Percentiles rank a stretch among this genome's conserved stretches.
Conservation (phyloP, 2,113 vertebrate species). For the Misgurnus anguillicaudatus region DNA sequence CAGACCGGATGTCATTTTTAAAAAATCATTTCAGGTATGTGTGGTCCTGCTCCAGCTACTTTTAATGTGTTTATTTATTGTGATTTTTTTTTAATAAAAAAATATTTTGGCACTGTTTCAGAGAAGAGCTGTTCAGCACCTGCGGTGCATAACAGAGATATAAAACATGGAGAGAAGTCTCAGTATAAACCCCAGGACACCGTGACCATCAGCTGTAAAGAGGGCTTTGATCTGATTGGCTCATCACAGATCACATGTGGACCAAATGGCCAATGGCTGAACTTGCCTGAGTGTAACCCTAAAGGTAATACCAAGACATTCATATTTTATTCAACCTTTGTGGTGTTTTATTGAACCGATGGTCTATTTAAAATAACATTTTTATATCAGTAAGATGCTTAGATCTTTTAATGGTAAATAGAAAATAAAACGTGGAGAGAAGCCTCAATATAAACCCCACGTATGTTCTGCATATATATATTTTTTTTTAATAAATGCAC, state of each 20-base stretch:
- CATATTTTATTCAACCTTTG: neutral
- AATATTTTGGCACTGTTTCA: neutral
- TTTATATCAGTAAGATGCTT: no score
- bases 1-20: no score
- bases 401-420: no score
- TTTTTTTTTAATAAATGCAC: no score
- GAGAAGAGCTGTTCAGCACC: constrained; percentile 11
- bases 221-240: constrained; percentile 40
- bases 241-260: constrained; percentile 40
- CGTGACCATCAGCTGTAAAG: neutral
- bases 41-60: no score
- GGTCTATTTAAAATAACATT: no score
- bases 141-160: neutral
- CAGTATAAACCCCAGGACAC: neutral
- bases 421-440: neutral
- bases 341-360: neutral
- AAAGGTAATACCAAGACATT: neutral
- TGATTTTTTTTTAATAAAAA: no score
- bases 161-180: neutral
- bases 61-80: no score
- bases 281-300: constrained; percentile 31
- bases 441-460: neutral
- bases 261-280: constrained; percentile 43
- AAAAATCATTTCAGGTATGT: no score
- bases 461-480: no score